Evolutionary conservation across 2,888 invertebrate species (phyloP).

Genomic region (Sycophila texana): DNA sequence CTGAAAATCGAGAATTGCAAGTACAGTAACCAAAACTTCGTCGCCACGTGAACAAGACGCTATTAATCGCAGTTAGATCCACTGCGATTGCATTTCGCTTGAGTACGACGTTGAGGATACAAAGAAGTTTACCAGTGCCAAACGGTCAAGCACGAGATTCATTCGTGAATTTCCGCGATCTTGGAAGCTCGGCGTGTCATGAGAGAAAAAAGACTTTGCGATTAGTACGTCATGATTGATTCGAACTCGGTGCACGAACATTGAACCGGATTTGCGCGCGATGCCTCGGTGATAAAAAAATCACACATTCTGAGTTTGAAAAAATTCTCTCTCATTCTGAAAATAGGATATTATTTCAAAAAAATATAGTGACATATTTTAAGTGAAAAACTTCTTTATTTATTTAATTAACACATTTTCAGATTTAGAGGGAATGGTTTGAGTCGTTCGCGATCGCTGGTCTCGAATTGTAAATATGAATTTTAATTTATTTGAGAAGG

Average conservation of each 20-base stretch:
- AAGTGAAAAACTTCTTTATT: too few species aligned
- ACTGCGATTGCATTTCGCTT: background rate
- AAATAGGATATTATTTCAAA: too few species aligned
- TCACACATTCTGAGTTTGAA: too few species aligned
- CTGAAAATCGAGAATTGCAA: constrained; percentile 70
- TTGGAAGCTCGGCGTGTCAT: constrained; percentile 20
- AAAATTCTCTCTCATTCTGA: too few species aligned
- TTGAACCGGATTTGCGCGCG: background rate
- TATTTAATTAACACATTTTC: too few species aligned
- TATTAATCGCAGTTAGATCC: background rate
- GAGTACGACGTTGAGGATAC: background rate
- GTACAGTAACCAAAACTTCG: constrained; percentile 63
- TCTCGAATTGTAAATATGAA: too few species aligned
- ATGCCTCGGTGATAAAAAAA: background rate
- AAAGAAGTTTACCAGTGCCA: background rate
- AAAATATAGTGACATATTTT: too few species aligned
- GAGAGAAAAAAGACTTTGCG: constrained; percentile 28
- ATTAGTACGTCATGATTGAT: background rate
- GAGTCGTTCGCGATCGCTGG: too few species aligned
- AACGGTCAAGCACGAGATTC: background rate
- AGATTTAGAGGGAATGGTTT: too few species aligned
- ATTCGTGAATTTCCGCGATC: constrained; percentile 26
- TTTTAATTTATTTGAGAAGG: too few species aligned
- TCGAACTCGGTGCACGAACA: background rate
- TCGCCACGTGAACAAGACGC: constrained; percentile 63